Evolutionary conservation across 2,113 vertebrate species (phyloP).

Genomic region (Chloebia gouldiae): DNA sequence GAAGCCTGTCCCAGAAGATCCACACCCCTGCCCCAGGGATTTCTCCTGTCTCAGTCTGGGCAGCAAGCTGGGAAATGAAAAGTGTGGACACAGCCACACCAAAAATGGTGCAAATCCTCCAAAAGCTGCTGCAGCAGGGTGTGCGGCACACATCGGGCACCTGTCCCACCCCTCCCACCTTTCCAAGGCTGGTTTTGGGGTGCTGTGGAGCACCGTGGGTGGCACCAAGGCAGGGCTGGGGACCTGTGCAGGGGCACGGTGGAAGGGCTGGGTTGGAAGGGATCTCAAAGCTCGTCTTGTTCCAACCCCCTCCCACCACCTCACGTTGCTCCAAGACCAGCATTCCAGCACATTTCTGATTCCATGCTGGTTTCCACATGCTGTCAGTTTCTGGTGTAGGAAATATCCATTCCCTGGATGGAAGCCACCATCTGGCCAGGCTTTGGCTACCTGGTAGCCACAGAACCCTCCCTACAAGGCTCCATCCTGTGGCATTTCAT

Average conservation of each 20-base stretch:
- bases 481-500: accelerated
- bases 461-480: accelerated
- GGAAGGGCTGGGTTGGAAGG: not conserved
- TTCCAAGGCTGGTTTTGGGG: accelerated
- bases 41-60: not conserved
- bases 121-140: accelerated
- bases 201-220: accelerated
- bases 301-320: not conserved
- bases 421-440: accelerated
- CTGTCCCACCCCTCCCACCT: accelerated
- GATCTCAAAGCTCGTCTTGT: not conserved
- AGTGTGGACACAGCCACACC: accelerated
- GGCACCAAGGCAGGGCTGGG: not conserved
- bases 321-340: not conserved
- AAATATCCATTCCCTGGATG: accelerated
- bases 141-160: accelerated
- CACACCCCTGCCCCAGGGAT: accelerated
- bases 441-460: not conserved
- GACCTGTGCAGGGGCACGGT: accelerated
- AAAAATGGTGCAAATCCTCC: accelerated
- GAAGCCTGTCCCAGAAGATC: not conserved
- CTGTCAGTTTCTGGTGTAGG: not conserved
- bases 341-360: not conserved
- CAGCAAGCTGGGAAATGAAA: accelerated
- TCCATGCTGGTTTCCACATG: accelerated